Evolutionary conservation across 2,797 vertebrate species (phyloP).

Genomic region (Cirrhinus mrigala): DNA sequence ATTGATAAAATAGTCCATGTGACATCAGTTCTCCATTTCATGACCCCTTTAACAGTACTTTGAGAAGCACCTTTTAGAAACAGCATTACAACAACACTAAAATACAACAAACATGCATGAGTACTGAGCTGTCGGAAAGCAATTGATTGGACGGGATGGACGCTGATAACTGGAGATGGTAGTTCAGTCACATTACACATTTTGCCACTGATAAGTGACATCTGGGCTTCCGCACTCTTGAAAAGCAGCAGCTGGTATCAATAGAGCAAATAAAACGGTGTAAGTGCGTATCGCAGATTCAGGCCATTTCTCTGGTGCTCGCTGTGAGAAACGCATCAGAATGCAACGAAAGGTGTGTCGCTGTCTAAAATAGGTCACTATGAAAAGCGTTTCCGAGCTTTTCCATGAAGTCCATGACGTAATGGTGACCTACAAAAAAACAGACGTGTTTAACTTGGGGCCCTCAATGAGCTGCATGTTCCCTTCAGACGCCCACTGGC

Average conservation of each 20-base stretch:
- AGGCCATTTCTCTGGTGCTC: background rate
- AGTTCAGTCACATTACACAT: background rate
- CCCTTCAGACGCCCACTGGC: conserved; percentile 30
- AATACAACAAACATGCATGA: background rate
- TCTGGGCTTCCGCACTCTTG: background rate
- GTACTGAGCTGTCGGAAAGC: background rate
- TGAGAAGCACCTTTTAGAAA: background rate
- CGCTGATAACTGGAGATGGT: background rate
- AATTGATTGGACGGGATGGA: background rate
- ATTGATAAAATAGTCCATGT: too few species aligned
- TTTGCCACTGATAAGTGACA: background rate
- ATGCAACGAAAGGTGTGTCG: conserved; percentile 11
- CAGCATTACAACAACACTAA: background rate
- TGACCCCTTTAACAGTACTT: background rate
- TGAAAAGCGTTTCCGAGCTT: conserved; percentile 71
- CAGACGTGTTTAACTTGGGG: conserved; percentile 69
- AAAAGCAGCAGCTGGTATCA: background rate
- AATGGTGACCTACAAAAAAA: conserved; percentile 76
- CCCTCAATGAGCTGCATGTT: conserved; percentile 21
- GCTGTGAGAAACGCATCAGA: background rate
- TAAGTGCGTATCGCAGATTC: background rate
- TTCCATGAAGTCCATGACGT: conserved; percentile 76
- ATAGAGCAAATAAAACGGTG: background rate
- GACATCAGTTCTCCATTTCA: too few species aligned
- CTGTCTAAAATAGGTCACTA: conserved; percentile 73